Conservation (phyloP, 2,797 vertebrate species). For the Hippocampus kuda region DNA sequence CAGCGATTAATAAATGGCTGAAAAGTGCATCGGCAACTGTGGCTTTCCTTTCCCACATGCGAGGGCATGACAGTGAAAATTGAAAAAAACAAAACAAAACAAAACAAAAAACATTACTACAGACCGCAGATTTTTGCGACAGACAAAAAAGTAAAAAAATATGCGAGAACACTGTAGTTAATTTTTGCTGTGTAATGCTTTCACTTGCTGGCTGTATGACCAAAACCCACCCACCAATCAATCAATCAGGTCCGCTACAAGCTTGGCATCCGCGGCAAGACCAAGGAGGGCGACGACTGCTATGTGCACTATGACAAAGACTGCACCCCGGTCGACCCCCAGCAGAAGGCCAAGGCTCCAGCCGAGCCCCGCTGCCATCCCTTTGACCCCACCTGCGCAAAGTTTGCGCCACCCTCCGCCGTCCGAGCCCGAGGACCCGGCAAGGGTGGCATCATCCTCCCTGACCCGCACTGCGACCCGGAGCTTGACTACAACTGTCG, state of each 20-base stretch:
- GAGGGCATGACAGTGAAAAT: not conserved
- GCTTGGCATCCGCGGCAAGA: slow-evolving; percentile 64
- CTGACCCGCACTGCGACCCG: slow-evolving; percentile 69
- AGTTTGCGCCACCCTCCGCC: slow-evolving; percentile 34
- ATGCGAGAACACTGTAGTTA: too few species aligned
- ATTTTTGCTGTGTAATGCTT: slow-evolving; percentile 5
- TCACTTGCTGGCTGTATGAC: slow-evolving; percentile 36
- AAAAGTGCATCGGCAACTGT: not conserved
- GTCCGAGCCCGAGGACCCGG: slow-evolving; percentile 17
- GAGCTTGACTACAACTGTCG: slow-evolving; percentile 71
- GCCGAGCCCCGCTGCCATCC: slow-evolving; percentile 63
- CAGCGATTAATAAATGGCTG: not conserved
- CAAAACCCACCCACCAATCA: slow-evolving; percentile 41
- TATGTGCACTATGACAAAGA: slow-evolving; percentile 71
- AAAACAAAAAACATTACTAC: too few species aligned
- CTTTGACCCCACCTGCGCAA: slow-evolving; percentile 63
- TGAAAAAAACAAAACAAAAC: too few species aligned
- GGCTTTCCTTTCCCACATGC: not conserved
- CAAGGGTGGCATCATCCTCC: slow-evolving; percentile 55
- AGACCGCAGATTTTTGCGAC: not conserved
- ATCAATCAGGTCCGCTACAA: slow-evolving; percentile 55
- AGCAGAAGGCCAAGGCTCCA: slow-evolving; percentile 34
- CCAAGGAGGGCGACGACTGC: slow-evolving; percentile 71
- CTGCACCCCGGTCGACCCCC: slow-evolving; percentile 55
- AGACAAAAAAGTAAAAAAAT: not conserved